Conservation (phyloP, 2,113 vertebrate genomes). For the Gobius niger region DNA sequence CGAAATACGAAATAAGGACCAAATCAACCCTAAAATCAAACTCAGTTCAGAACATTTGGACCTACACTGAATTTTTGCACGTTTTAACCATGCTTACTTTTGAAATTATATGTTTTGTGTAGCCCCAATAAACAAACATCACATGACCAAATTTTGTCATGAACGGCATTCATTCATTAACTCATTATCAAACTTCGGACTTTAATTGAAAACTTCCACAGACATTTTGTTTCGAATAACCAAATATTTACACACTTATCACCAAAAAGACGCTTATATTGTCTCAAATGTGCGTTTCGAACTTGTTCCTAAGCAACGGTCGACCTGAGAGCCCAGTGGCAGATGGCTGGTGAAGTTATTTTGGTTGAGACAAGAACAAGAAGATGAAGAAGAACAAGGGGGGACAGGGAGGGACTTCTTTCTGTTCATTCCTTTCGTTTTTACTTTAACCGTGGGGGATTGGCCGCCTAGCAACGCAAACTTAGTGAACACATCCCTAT, state of each 20-base stretch:
- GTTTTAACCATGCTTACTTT: too few relatives aligned
- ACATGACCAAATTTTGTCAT: too few relatives aligned
- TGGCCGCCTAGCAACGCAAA: slow-evolving; percentile 82
- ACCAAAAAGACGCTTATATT: slow-evolving; percentile 49
- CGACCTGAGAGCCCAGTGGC: slow-evolving; percentile 75
- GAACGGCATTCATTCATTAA: too few relatives aligned
- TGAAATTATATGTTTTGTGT: too few relatives aligned
- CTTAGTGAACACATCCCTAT: slow-evolving; percentile 72
- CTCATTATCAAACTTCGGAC: not conserved
- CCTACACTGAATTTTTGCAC: too few relatives aligned
- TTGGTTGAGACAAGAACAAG: slow-evolving; percentile 69
- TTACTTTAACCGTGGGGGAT: slow-evolving; percentile 71
- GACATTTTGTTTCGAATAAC: slow-evolving; percentile 16
- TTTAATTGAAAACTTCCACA: not conserved
- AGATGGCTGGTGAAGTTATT: slow-evolving; percentile 83
- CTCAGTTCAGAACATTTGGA: too few relatives aligned
- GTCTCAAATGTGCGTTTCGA: slow-evolving; percentile 48
- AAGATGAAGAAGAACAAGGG: slow-evolving; percentile 40
- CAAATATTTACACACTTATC: slow-evolving; percentile 28
- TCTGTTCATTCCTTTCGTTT: slow-evolving; percentile 51
- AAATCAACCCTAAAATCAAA: too few relatives aligned
- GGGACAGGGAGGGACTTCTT: slow-evolving; percentile 11
- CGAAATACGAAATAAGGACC: too few relatives aligned
- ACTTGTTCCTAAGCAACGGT: slow-evolving; percentile 81
- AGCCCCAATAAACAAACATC: too few relatives aligned